Base-by-base conservation (phyloP, 2,888 invertebrate genomes). In the Serrognathus titanus region DNA sequence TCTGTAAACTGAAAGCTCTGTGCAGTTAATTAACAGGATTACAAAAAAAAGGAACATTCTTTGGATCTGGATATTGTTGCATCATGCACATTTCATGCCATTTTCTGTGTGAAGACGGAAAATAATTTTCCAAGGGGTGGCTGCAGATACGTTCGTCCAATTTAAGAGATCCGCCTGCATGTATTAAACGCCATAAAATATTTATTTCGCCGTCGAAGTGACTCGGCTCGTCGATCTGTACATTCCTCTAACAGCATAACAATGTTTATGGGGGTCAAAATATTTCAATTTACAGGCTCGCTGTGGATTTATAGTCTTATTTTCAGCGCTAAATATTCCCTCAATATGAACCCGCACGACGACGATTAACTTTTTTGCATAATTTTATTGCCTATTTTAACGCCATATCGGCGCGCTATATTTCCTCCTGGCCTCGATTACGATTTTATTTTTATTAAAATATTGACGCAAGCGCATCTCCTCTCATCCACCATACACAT, bases 261-360 rank as follows among this genome's bases (percentile, higher is more conserved):
- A 71, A 59, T 71, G 72, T 74, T 76, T 76, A 76, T 75, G 74
- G 73, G 71, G 74, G 75, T 76, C 75, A 76, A 75, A 60, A 76
- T 76, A 76, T 76, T 76, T 75, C 75, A 76, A 76, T 76, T 75
- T 75, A 72, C 74, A 67, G 69, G 68, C 70, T 67, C 66, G 67
- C 64, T 66, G 68, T 63, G 71, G 74, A 75, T 75, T 75, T 75
- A 75, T 75, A 68, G 74, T 73, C 75, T 73, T 73, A 72, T 73
- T 72, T 74, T 69, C 71, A 71, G 69, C 65, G 68, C 71, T 71
- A 72, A 72, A 73, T 74, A 73, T 75, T 75, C 75, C 69, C 69
- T 69, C 71, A 70, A 71, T 71, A 71, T 72, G 69, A 71, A 71
- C 67, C 67, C 61, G 59, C 66, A 63, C 66, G 64, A 63, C 66